Base-by-base conservation (phyloP, 2,113 vertebrate genomes). In the Synodontis membranacea region DNA sequence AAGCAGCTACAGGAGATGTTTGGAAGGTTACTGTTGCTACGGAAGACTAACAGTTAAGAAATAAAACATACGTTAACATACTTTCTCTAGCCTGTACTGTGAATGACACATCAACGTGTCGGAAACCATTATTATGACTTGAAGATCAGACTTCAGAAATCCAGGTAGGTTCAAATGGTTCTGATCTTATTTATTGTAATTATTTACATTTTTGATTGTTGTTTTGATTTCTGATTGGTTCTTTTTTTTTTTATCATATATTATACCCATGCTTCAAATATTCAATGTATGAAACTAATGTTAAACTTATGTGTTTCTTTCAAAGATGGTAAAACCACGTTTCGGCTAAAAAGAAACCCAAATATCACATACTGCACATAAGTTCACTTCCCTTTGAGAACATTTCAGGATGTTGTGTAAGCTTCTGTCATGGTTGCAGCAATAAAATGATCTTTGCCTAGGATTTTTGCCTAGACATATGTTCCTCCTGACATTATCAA, bases 401-500 rank as follows among this genome's bases (percentile, higher is more conserved):
- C 1, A 9, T 50, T n/a, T 6, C 52, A 44, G 58, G 56, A 62
- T 75, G 54, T 85, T 79, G 21, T 37, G 21, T 21, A 54, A 31
- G 64, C 34, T 60, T 56, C 66, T 28, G 48, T 56, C 39, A 86
- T 11, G 48, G 48, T 80, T 44, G 48, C 48, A 70, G 75, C 84
- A 68, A 52, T 79, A 52, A 64, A 37, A 37, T 37, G 0, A 9
- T 15, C 11, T 21, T n/a, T n/a, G n/a, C n/a, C n/a, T n/a, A n/a
- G 14, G 3, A 84, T 76, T 39, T 56, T 44, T 46, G 15, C n/a
- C 23, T 48, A 6, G 17, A 85, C 58, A 42, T 84, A 34, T 48
- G 42, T 28, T 79, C 10, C 2, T 64, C 28, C 72, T 64, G 23
- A 62, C 34, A 37, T 54, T 44, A 19, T 60, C 52, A 68, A 46